phyloP scores from a whole-genome alignment of 2,888 invertebrate genomes.

The Camponotus fellah region DNA sequence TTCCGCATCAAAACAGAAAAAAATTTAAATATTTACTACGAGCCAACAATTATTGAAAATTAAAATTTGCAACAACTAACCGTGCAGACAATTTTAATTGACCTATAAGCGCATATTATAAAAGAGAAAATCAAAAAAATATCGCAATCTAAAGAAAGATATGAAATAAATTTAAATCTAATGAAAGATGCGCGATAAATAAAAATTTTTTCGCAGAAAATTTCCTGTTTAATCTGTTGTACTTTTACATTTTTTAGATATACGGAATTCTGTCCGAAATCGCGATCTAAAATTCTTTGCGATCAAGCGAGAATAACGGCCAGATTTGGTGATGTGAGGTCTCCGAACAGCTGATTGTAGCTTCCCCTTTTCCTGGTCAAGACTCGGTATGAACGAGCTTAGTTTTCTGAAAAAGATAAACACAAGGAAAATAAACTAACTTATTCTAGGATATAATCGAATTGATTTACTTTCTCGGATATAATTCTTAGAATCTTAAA shows the following conservation, averaged over 20 bases:
- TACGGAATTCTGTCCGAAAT: constrained; percentile 65
- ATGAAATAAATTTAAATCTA: neutral
- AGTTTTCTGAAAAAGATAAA: constrained; percentile 43
- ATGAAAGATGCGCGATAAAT: constrained; percentile 32
- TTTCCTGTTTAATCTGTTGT: constrained; percentile 55
- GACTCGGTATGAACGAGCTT: constrained; percentile 28
- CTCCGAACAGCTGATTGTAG: constrained; percentile 27
- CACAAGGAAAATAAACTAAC: constrained; percentile 11
- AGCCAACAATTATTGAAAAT: neutral
- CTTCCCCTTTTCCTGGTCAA: constrained; percentile 29
- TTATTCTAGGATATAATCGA: constrained; percentile 6
- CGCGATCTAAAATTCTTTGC: constrained; percentile 42
- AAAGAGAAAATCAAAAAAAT: neutral
- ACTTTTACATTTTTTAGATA: constrained; percentile 60
- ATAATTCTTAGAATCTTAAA: neutral
- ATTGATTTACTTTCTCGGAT: neutral
- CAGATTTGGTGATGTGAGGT: constrained; percentile 9
- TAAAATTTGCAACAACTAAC: neutral
- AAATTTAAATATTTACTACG: neutral
- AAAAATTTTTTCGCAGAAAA: constrained; percentile 15
- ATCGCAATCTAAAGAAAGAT: neutral
- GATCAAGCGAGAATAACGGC: constrained; percentile 33
- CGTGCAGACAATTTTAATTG: neutral
- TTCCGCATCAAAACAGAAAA: neutral
- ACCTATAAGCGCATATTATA: neutral